Percentiles rank a stretch among this genome's conserved stretches.
phyloP scores from a whole-genome alignment of 1,140 invertebrate species.

The Atta cephalotes region DNA sequence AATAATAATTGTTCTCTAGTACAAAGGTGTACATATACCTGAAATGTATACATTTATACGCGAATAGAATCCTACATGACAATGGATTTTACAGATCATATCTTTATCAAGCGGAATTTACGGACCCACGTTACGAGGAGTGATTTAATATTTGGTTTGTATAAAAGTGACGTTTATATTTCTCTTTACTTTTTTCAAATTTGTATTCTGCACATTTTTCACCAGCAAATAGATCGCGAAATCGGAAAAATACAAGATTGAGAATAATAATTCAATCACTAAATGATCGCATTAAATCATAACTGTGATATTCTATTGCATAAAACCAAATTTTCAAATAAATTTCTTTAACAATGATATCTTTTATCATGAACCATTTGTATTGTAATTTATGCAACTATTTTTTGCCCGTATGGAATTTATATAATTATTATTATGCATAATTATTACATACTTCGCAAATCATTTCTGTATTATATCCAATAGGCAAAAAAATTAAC shows the following conservation, averaged over 20 bases:
- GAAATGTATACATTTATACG: not conserved
- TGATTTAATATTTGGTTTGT: not conserved
- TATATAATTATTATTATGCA: not conserved
- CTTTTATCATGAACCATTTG: not conserved
- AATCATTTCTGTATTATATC: not conserved
- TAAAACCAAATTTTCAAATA: not conserved
- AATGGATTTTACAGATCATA: not conserved
- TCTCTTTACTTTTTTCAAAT: not conserved
- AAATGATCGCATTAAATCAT: not conserved
- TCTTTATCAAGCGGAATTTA: slow-evolving; percentile 15
- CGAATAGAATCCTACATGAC: not conserved
- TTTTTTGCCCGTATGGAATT: not conserved
- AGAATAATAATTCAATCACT: not conserved
- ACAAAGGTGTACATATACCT: not conserved
- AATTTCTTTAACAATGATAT: not conserved
- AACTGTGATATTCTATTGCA: not conserved
- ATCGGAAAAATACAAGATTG: not conserved
- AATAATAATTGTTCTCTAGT: not conserved
- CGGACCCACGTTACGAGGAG: not conserved
- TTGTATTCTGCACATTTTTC: not conserved
- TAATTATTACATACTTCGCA: not conserved
- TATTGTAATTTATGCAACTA: not conserved
- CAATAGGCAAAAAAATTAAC: not conserved
- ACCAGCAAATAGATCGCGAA: not conserved
- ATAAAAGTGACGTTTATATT: not conserved